A percentile compares a stretch with the other conserved stretches of the same genome.
These are phyloP conservation scores for Lepus europaeus DNA, from an alignment of 2,113 vertebrate genomes.

Conservation along the genomic window DNA sequence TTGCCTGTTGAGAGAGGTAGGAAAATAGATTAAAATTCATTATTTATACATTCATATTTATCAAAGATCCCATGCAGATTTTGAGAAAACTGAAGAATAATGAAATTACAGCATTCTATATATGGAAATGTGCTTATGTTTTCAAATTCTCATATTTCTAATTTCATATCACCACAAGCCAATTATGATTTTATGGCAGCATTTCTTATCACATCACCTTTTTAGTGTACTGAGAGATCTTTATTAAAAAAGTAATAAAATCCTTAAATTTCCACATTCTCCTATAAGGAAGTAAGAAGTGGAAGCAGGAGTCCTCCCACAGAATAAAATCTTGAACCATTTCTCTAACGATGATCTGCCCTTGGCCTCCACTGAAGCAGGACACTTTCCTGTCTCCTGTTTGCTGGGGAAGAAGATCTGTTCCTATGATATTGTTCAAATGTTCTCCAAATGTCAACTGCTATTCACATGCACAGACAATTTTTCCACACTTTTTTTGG, in stretches of 20 bases:
- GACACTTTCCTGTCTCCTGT: not conserved
- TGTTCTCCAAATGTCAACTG: not conserved
- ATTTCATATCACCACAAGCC: not conserved
- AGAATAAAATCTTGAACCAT: not conserved
- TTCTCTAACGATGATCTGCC: not conserved
- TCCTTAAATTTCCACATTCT: not conserved
- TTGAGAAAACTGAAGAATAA: slow-evolving; percentile 36
- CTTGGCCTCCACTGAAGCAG: not conserved
- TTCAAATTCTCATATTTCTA: slow-evolving; percentile 60
- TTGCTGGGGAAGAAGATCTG: not conserved
- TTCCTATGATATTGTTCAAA: not conserved
- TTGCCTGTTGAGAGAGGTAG: slow-evolving; percentile 21
- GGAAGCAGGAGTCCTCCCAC: not conserved
- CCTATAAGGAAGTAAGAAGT: not conserved
- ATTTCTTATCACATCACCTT: slow-evolving; percentile 28
- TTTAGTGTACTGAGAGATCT: not conserved
- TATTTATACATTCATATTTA: slow-evolving; percentile 58
- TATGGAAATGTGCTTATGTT: not conserved
- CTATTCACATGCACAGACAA: not conserved
- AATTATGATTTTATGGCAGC: not conserved
- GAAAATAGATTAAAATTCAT: slow-evolving; percentile 52
- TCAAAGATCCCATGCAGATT: not conserved
- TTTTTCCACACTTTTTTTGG: not conserved
- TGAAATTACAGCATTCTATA: not conserved
- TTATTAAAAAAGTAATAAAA: slow-evolving; percentile 40